Evolutionary conservation across 2,888 invertebrate genomes (phyloP), one percentile per base, ranked within the genome.

Genomic region (Junonia oenone): DNA sequence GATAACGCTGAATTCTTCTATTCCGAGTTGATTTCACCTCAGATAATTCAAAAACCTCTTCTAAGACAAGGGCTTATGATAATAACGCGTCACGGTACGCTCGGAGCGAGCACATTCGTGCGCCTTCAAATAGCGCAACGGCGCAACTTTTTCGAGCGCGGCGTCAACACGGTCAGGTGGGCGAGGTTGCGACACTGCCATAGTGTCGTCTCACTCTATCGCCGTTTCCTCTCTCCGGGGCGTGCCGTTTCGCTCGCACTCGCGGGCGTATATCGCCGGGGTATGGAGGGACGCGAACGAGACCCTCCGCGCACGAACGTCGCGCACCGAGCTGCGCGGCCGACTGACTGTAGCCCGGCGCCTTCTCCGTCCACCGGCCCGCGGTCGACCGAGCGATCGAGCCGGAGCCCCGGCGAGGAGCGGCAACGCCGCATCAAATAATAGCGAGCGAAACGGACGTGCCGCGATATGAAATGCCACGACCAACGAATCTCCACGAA

Each of bases 81-180:
- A 86, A 83, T 76, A 85, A 76, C 75, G 82, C 83, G 81, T 83
- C 83, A 79, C 77, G 73, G 72, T 68, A 81, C 75, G 83, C 76
- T 81, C 78, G 73, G 78, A 69, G 75, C 80, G 78, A 74, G 75
- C 76, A 88, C 81, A 85, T 85, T 82, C 89, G 89, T 88, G 88
- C 89, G 86, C 81, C 83, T 84, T 83, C 86, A 86, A 87, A 87
- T 88, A 89, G 89, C 89, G 89, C 89, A 87, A 83, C 88, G 88
- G 88, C 89, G 89, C 88, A 89, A 88, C 88, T 89, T 89, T 88
- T 88, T 87, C 85, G 83, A 88, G 87, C 83, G 83, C 88, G 88
- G 87, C 89, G 81, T 89, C 89, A 89, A 88, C 90, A 89, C 88
- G 85, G 88, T 90, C 90, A 90, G 90, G 90, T 90, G 90, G 89